Percentiles rank a stretch among this genome's conserved stretches.
Conservation (phyloP, 2,888 invertebrate species). For the Leptinotarsa juncta region DNA sequence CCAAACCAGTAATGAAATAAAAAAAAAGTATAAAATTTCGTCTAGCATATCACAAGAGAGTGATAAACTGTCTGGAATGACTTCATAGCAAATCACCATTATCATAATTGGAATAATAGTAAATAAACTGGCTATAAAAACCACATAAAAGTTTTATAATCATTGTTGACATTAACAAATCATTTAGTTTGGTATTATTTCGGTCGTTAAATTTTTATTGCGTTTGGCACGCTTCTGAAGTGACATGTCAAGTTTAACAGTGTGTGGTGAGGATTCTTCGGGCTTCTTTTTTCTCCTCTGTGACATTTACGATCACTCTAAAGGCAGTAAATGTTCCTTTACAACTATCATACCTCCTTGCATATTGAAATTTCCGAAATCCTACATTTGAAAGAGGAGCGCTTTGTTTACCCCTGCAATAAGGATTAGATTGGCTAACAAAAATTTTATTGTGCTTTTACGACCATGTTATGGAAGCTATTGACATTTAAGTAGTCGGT, state of each 20-base stretch:
- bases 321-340: slow-evolving; percentile 71
- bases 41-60: not conserved
- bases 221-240: slow-evolving; percentile 56
- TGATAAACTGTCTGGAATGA: not conserved
- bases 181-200: slow-evolving; percentile 54
- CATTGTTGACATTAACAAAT: slow-evolving; percentile 56
- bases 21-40: slow-evolving; percentile 5
- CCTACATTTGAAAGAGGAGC: slow-evolving; percentile 31
- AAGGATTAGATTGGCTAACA: slow-evolving; percentile 56
- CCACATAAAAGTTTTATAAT: slow-evolving; percentile 51
- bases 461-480: slow-evolving; percentile 63
- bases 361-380: slow-evolving; percentile 55
- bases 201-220: slow-evolving; percentile 57
- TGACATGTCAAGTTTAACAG: slow-evolving; percentile 56
- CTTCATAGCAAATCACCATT: slow-evolving; percentile 14
- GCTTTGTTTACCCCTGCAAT: slow-evolving; percentile 47
- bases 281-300: slow-evolving; percentile 59
- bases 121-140: slow-evolving; percentile 33
- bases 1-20: not conserved
- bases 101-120: slow-evolving; percentile 28
- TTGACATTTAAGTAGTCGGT: slow-evolving; percentile 60
- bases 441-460: slow-evolving; percentile 64
- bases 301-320: slow-evolving; percentile 72
- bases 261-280: slow-evolving; percentile 59
- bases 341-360: slow-evolving; percentile 64